These are phyloP conservation scores for Drosophila ambigua DNA, from an alignment of 1,140 invertebrate species.

Conservation along the genomic window DNA sequence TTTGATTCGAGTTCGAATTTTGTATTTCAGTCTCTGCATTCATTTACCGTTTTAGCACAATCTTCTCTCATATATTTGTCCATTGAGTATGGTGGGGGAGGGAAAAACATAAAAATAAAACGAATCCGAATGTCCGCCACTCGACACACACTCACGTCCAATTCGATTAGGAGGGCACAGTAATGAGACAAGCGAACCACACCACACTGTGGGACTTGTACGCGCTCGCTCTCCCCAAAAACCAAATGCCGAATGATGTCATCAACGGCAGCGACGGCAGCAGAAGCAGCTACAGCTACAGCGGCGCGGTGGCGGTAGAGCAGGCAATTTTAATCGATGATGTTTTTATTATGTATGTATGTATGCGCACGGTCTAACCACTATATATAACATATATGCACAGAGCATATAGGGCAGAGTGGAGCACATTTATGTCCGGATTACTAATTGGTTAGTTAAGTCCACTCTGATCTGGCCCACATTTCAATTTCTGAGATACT, in stretches of 20 bases:
- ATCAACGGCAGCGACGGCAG: constrained; percentile 63
- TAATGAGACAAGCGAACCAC: constrained; percentile 39
- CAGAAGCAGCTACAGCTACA: constrained; percentile 38
- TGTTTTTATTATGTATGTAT: constrained; percentile 63
- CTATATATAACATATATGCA: constrained; percentile 1
- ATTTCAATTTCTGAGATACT: constrained; percentile 63
- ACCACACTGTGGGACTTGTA: constrained; percentile 28
- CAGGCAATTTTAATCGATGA: constrained; percentile 79
- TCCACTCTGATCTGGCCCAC: constrained; percentile 55
- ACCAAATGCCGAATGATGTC: constrained; percentile 65
- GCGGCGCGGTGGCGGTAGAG: constrained; percentile 44
- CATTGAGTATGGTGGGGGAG: neutral
- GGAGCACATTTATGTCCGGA: neutral
- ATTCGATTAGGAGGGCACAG: constrained; percentile 52
- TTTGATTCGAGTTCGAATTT: neutral
- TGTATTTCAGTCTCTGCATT: neutral
- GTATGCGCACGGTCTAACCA: constrained; percentile 6
- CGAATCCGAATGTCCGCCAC: constrained; percentile 30
- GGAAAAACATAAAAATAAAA: constrained; percentile 13
- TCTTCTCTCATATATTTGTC: too few relatives aligned
- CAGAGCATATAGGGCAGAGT: constrained; percentile 1
- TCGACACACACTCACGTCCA: constrained; percentile 42
- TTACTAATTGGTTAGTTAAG: constrained; percentile 4
- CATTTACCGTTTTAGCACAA: constrained; percentile 7
- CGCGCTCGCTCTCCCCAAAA: constrained; percentile 64